A percentile compares a stretch with the other conserved stretches of the same genome.
Evolutionary conservation across 2,797 vertebrate genomes (phyloP).

Genomic region (Pangasius larnaudii): DNA sequence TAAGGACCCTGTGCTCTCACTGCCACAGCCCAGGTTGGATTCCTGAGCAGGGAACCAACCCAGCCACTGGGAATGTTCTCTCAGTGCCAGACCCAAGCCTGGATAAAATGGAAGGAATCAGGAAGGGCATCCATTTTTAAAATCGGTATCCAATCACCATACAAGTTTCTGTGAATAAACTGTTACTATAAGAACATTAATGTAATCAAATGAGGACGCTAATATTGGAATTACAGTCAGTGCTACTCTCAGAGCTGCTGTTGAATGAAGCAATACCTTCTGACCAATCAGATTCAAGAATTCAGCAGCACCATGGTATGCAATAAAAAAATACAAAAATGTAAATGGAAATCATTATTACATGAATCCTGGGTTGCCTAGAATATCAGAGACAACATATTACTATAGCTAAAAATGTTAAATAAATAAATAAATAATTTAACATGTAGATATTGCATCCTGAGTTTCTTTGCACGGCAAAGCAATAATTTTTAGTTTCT

Average conservation of each 20-base stretch:
- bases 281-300: slow-evolving; percentile 10
- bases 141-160: background rate
- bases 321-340: background rate
- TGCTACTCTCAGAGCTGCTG: background rate
- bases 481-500: background rate
- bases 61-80: no score
- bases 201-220: background rate
- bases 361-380: background rate
- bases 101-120: no score
- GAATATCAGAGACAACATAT: background rate
- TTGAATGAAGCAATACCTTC: background rate
- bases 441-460: background rate
- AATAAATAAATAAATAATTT: background rate
- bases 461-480: background rate
- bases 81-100: no score
- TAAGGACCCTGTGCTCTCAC: no score
- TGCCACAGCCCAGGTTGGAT: no score
- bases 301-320: background rate
- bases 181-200: background rate
- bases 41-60: no score
- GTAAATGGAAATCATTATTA: background rate
- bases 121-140: background rate
- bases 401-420: background rate
- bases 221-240: background rate
- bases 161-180: background rate